Evolutionary conservation across 2,888 invertebrate species (phyloP).

Genomic region (Deilephila elpenor): DNA sequence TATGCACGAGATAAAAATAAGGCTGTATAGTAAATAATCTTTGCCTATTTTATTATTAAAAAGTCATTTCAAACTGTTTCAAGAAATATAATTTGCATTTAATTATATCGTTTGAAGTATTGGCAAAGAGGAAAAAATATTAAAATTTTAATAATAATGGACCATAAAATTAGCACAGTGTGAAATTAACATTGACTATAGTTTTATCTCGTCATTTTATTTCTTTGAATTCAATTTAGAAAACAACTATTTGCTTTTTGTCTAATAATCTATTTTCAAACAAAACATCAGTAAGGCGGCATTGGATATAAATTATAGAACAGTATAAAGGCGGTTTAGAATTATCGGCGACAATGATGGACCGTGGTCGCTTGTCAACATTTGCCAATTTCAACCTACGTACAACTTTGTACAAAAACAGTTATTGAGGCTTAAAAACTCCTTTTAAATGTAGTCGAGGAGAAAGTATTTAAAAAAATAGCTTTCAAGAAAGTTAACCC

Average conservation of each 20-base stretch:
- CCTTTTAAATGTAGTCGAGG: no score
- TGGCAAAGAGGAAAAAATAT: neutral
- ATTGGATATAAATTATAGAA: neutral
- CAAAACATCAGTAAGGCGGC: neutral
- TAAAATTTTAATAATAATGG: neutral
- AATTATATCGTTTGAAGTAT: no score
- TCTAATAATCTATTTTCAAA: neutral
- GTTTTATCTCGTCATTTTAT: no score
- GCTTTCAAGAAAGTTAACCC: no score
- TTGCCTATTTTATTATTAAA: neutral
- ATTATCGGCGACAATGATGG: constrained; percentile 43
- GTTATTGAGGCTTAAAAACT: no score
- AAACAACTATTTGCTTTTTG: neutral
- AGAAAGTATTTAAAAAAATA: no score
- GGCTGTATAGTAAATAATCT: neutral
- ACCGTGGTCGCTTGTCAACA: constrained; percentile 27
- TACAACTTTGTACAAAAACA: no score
- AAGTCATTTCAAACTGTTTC: no score
- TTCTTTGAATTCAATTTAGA: no score
- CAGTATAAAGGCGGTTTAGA: constrained; percentile 24
- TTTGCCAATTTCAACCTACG: neutral
- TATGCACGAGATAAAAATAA: neutral
- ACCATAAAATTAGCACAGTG: neutral
- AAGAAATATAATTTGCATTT: no score
- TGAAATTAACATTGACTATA: neutral